Conservation (phyloP, 1,140 invertebrate genomes). For the Lepeophtheirus salmonis region DNA sequence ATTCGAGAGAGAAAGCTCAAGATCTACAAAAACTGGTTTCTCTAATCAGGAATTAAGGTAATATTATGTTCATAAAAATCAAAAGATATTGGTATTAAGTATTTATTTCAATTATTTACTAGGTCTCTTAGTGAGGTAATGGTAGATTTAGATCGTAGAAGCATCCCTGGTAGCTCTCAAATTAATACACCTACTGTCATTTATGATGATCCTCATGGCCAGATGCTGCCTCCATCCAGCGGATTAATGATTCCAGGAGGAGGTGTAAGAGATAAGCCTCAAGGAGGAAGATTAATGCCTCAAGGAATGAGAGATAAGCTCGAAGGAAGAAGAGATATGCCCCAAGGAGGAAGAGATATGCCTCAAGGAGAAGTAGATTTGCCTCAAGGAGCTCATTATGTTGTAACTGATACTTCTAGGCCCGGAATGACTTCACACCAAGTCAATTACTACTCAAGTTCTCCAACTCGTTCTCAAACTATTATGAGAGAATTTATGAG, state of each 20-base stretch:
- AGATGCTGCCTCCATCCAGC: background rate
- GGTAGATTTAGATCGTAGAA: conserved; percentile 1
- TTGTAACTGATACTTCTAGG: background rate
- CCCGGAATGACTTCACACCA: background rate
- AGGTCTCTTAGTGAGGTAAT: conserved; percentile 1
- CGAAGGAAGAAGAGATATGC: background rate
- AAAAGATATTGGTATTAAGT: background rate
- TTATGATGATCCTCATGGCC: background rate
- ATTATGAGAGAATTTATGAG: background rate
- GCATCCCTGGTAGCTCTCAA: background rate
- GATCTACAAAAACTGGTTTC: background rate
- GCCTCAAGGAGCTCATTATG: background rate
- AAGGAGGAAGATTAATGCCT: background rate
- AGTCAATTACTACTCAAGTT: background rate
- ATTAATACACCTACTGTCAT: background rate
- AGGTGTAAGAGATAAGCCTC: background rate
- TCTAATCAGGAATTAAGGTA: conserved; percentile 1
- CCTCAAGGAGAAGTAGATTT: background rate
- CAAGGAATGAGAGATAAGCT: background rate
- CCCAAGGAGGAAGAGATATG: background rate
- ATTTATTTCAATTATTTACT: background rate
- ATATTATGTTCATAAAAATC: background rate
- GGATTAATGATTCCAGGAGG: background rate
- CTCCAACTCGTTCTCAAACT: background rate
- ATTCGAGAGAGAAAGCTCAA: background rate